phyloP scores from a whole-genome alignment of 2,888 invertebrate genomes.

The Poecilobothrus nobilitatus region DNA sequence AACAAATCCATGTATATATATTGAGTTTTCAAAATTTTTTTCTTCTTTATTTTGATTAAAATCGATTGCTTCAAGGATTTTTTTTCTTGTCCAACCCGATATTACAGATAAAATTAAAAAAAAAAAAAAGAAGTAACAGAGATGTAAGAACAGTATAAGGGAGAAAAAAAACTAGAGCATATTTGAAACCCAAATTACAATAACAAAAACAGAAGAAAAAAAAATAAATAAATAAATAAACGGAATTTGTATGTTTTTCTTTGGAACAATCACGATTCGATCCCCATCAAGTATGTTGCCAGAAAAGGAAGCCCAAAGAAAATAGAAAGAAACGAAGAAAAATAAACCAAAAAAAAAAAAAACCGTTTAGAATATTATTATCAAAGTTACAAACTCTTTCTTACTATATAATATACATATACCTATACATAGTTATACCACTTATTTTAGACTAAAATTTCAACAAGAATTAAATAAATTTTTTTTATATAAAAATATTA shows the following conservation, averaged over 20 bases:
- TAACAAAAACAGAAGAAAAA: background rate
- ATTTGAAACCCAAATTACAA: no score
- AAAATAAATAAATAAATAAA: background rate
- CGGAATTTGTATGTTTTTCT: background rate
- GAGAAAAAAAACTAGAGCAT: no score
- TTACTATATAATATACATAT: no score
- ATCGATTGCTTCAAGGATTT: conserved; percentile 1
- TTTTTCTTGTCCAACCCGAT: background rate
- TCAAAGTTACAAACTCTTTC: background rate
- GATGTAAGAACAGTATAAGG: no score
- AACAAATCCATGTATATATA: background rate
- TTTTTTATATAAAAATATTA: background rate
- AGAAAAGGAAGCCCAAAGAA: no score
- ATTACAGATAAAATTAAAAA: no score
- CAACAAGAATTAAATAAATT: background rate
- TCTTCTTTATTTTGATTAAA: background rate
- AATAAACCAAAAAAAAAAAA: background rate
- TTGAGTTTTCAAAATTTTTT: no score
- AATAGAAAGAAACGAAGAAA: background rate
- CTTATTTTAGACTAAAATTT: background rate
- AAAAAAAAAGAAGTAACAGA: no score
- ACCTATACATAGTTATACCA: no score
- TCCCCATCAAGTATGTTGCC: background rate
- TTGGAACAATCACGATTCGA: background rate
- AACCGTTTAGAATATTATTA: conserved; percentile 4